phyloP scores from a whole-genome alignment of 2,888 invertebrate species.

The Bombyx huttoni region DNA sequence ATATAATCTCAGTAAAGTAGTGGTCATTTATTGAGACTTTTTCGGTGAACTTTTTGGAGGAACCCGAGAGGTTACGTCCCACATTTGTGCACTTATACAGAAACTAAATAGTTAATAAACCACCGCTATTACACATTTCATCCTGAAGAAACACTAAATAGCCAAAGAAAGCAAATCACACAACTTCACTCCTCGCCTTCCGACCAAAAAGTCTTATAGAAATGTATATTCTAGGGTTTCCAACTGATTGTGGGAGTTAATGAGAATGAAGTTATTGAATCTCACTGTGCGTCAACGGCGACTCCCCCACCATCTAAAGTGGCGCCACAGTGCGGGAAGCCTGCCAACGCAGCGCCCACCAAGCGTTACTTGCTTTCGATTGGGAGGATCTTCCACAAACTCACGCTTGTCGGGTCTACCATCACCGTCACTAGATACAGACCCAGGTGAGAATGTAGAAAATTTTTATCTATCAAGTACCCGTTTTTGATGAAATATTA shows the following conservation, averaged over 20 bases:
- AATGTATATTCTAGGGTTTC: conserved; percentile 82
- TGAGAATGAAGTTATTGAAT: conserved; percentile 53
- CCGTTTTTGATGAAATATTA: background rate
- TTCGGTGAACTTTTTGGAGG: no score
- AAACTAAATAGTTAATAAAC: no score
- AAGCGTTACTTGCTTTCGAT: conserved; percentile 92
- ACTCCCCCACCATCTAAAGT: conserved; percentile 59
- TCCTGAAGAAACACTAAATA: no score
- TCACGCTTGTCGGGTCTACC: conserved; percentile 87
- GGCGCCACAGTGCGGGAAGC: conserved; percentile 56
- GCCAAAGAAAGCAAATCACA: no score
- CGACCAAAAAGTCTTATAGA: no score
- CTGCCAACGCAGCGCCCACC: conserved; percentile 42
- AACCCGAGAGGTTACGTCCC: no score
- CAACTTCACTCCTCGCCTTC: no score
- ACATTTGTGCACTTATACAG: no score
- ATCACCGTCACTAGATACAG: conserved; percentile 94
- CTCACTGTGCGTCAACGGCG: conserved; percentile 48
- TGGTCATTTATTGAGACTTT: no score
- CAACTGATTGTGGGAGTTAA: conserved; percentile 79
- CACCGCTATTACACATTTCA: no score
- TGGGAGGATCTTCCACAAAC: conserved; percentile 94
- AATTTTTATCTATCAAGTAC: background rate
- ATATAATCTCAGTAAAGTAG: no score
- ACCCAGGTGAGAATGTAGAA: conserved; percentile 77